Base-by-base conservation (phyloP, 2,113 vertebrate species). In the Ranitomeya variabilis region DNA sequence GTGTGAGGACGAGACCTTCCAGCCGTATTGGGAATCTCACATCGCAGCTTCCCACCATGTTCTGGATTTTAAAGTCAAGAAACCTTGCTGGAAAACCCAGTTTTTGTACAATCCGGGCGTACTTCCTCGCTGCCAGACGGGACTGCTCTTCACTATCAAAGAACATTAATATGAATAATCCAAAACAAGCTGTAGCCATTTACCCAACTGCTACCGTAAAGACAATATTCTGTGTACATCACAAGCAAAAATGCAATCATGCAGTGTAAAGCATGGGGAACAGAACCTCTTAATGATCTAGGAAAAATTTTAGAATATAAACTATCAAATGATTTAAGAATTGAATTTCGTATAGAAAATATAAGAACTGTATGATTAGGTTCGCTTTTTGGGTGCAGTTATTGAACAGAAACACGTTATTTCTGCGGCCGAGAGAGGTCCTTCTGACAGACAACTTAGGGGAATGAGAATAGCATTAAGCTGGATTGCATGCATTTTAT, bases 11-110 rank as follows among this genome's bases (percentile, higher is more conserved):
- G 92, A 99, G 93, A 9, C 96, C 96, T 89, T 99, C 98, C 91
- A 99, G 93, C 2, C 96, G 93, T 92, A 99, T 99, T 79, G 97
- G 95, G 89, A 99, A 99, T 89, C 94, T 97, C 66, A 99, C 97
- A 0, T 99, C 98, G 81, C 98, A 99, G 92, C 97, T 99, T 55
- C 96, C 98, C 91, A 99, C 98, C 97, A 99, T 99, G 90, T 99
- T 99, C 94, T 99, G 97, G 90, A 99, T 97, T 92, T 99, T 99
- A 91, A 99, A 99, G 92, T 99, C 97, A 57, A 99, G 92, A 92
- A 99, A 99, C 90, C 96, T 97, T 86, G 97, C 98, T 0, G 98
- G 96, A 87, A 99, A 99, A 0, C 98, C 98, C 0, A 99, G 96
- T 90, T 99, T 99, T 94, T 99, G 98, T 15, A 99, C 96, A 91